Evolutionary conservation across 2,888 invertebrate species (phyloP).

Genomic region (Coecobrya sp.): DNA sequence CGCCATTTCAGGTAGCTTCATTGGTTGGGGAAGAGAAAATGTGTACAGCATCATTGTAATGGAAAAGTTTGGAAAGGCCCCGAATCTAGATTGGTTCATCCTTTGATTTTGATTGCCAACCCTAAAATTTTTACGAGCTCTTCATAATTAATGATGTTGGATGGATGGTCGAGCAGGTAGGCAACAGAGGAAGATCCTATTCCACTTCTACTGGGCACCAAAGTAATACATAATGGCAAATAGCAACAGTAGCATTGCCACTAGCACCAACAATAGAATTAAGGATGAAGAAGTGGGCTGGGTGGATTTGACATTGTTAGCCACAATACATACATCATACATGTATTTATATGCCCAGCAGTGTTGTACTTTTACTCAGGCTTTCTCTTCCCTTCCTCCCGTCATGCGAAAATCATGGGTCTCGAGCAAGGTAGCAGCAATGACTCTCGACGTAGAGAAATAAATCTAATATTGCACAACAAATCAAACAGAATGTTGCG

Average conservation of each 20-base stretch:
- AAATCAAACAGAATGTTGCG: slow-evolving; percentile 66
- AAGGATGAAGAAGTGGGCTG: slow-evolving; percentile 11
- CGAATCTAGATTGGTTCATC: slow-evolving; percentile 63
- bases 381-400: slow-evolving; percentile 15
- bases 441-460: neutral
- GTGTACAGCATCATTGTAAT: neutral
- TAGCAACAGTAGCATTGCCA: neutral
- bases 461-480: slow-evolving; percentile 50
- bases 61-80: slow-evolving; percentile 12
- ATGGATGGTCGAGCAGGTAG: slow-evolving; percentile 56
- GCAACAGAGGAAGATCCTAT: slow-evolving; percentile 3
- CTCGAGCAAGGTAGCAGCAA: slow-evolving; percentile 9
- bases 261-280: neutral
- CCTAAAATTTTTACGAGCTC: slow-evolving; percentile 84
- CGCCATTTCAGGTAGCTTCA: no score
- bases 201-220: neutral
- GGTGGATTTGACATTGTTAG: slow-evolving; percentile 76
- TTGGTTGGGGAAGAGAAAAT: no score
- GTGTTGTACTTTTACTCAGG: slow-evolving; percentile 6
- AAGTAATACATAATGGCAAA: slow-evolving; percentile 35
- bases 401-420: neutral
- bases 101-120: slow-evolving; percentile 85
- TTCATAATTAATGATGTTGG: slow-evolving; percentile 84
- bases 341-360: neutral
- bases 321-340: slow-evolving; percentile 26